Base-by-base conservation (phyloP, 1,140 invertebrate genomes). In the Panagrolaimus sp. region DNA sequence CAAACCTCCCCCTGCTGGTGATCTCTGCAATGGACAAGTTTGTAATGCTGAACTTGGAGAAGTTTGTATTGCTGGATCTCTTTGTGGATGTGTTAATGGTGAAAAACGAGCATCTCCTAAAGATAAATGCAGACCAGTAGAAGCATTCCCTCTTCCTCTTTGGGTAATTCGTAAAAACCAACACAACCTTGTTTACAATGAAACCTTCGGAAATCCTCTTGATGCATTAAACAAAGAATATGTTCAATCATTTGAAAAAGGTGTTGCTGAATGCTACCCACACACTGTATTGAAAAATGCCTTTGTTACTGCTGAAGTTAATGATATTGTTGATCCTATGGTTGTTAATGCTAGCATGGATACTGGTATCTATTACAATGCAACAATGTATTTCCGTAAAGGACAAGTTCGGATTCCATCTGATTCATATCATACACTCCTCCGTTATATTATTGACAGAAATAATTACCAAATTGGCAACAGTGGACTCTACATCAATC, bases 361-460 rank as follows among this genome's bases (percentile, higher is more conserved):
- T 47, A 82, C 68, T 25, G 79, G 79, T n/a, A 66, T 76, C n/a
- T 63, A 83, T 14, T 83, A 74, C 68, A 81, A 81, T 44, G 68
- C 78, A 13, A 81, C 79, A 9, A 78, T 81, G 71, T 68, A 82
- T 68, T 81, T 81, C 74, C 68, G 78, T 65, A 80, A 82, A 61
- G 79, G 80, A 42, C 68, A 74, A 14, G 79, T 81, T 27, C 57
- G 67, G 23, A 74, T 78, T 61, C 79, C 79, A 43, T 70, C 74
- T 11, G 80, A 82, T 65, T 79, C 72, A 7, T 82, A 82, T 67
- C 73, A 70, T 57, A 63, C 65, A 25, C 72, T 81, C 16, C 61
- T 82, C 42, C 67, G 69, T 23, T 79, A 83, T 68, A 79, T 82
- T 68, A 65, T 78, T 44, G 75, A 82, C 9, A 65, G 68, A 62